phyloP scores from a whole-genome alignment of 1,140 invertebrate genomes.

The Asobara japonica region DNA sequence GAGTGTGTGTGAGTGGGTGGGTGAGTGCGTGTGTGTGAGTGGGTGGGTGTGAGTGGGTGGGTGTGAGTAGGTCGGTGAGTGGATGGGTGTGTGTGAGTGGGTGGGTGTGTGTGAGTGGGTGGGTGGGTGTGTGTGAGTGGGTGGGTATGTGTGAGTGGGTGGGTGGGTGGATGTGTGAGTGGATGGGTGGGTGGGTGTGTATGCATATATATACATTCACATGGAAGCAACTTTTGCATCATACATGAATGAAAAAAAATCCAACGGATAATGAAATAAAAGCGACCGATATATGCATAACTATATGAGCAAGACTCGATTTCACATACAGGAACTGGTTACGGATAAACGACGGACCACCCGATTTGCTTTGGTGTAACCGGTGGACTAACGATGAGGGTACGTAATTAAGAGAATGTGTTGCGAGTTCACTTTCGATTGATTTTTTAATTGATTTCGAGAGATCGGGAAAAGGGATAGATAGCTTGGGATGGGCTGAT shows the following conservation, averaged over 20 bases:
- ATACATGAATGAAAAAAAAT: not conserved
- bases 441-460: slow-evolving; percentile 26
- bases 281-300: slow-evolving; percentile 14
- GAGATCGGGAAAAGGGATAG: not conserved
- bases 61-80: no score
- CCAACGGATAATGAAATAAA: not conserved
- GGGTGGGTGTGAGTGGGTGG: no score
- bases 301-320: not conserved
- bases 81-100: no score
- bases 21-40: no score
- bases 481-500: not conserved
- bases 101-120: no score
- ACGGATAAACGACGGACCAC: slow-evolving; percentile 14
- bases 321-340: slow-evolving; percentile 16
- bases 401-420: slow-evolving; percentile 20
- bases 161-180: no score
- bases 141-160: no score
- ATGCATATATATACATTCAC: not conserved
- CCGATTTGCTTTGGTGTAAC: slow-evolving; percentile 22
- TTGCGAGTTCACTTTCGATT: slow-evolving; percentile 15
- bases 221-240: not conserved
- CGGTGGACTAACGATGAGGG: slow-evolving; percentile 2
- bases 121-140: no score
- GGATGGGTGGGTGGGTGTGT: no score
- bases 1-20: no score